A percentile compares a stretch with the other conserved stretches of the same genome.
phyloP scores from a whole-genome alignment of 2,888 invertebrate species.

The Horisme vitalbata region DNA sequence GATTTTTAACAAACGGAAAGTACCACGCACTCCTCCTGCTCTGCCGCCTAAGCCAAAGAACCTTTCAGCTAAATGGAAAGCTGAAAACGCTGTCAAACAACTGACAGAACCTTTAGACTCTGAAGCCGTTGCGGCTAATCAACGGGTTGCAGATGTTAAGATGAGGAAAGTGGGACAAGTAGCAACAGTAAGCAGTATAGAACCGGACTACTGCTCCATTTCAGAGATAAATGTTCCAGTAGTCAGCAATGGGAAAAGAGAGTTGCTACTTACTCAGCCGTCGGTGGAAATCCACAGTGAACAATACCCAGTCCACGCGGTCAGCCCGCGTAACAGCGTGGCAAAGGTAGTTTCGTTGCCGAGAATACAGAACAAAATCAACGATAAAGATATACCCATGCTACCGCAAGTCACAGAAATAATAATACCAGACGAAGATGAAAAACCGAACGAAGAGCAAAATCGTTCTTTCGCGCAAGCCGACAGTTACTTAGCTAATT shows the following conservation, averaged over 20 bases:
- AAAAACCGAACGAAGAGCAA: conserved; percentile 68
- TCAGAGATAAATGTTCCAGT: conserved; percentile 88
- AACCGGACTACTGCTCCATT: conserved; percentile 90
- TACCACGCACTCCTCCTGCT: conserved; percentile 87
- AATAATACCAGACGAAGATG: conserved; percentile 86
- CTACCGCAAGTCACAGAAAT: conserved; percentile 89
- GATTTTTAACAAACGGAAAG: conserved; percentile 80
- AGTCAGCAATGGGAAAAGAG: conserved; percentile 80
- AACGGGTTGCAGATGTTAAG: conserved; percentile 83
- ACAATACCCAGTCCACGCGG: conserved; percentile 69
- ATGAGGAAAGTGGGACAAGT: conserved; percentile 78
- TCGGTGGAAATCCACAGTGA: conserved; percentile 79
- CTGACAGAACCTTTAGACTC: conserved; percentile 76
- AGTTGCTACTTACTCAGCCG: conserved; percentile 79
- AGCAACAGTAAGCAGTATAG: conserved; percentile 75
- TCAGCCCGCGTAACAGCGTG: conserved; percentile 68
- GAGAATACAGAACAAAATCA: conserved; percentile 73
- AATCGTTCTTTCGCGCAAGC: conserved; percentile 60
- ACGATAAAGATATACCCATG: conserved; percentile 86
- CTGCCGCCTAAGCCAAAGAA: conserved; percentile 91
- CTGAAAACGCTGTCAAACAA: conserved; percentile 70
- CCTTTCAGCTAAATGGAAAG: conserved; percentile 86
- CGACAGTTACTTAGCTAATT: conserved; percentile 69
- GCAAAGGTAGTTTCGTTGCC: conserved; percentile 73
- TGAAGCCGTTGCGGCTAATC: conserved; percentile 82